Evolutionary conservation across 1,140 invertebrate genomes (phyloP).

Genomic region (Elymnias hypermnestra): DNA sequence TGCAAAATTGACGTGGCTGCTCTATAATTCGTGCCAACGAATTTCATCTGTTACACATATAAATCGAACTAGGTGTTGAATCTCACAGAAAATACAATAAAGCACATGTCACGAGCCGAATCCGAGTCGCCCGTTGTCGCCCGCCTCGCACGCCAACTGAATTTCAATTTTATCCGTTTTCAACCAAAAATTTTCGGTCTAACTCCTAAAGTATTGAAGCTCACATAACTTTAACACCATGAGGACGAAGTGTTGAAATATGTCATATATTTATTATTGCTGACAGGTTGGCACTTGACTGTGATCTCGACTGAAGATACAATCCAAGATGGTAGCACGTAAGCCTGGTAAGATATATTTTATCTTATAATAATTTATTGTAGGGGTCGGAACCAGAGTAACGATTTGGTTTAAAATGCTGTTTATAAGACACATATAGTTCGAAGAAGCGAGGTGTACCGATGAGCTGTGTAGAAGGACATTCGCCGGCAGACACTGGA

Average conservation of each 20-base stretch:
- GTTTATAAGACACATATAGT: no score
- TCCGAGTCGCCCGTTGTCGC: slow-evolving; percentile 22
- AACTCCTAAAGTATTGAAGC: slow-evolving; percentile 10
- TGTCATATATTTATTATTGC: no score
- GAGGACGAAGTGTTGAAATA: neutral
- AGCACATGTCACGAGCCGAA: slow-evolving; percentile 28
- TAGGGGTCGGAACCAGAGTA: no score
- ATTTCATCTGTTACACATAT: slow-evolving; percentile 12
- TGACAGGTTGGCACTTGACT: no score
- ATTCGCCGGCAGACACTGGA: no score
- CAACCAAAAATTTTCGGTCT: slow-evolving; percentile 26
- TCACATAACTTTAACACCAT: neutral
- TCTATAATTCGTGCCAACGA: neutral
- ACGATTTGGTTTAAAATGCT: no score
- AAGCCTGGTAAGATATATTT: no score
- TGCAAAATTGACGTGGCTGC: neutral
- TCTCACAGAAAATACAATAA: slow-evolving; percentile 32
- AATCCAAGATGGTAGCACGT: no score
- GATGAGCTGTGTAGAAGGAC: no score
- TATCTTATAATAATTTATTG: no score
- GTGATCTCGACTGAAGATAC: no score
- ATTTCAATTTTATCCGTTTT: slow-evolving; percentile 28
- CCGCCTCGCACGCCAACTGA: slow-evolving; percentile 19
- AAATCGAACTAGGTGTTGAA: slow-evolving; percentile 23
- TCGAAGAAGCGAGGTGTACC: no score